phyloP scores from a whole-genome alignment of 2,888 invertebrate genomes.

The Timema podura region DNA sequence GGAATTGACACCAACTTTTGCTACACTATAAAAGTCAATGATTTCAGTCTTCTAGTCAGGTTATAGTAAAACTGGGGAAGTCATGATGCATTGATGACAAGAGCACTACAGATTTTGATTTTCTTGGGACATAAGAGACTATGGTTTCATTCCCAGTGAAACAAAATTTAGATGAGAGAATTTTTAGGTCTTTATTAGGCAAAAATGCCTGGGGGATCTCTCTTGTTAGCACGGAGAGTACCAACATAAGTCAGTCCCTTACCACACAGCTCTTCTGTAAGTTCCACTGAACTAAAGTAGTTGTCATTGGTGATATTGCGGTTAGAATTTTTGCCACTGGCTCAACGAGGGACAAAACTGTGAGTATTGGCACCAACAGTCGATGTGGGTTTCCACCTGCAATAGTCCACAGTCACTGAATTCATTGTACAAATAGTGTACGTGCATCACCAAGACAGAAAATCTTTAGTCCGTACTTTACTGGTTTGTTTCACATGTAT shows the following conservation, averaged over 20 bases:
- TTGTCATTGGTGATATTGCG: not conserved
- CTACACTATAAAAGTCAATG: not conserved
- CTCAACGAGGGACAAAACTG: conserved; percentile 11
- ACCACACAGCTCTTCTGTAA: conserved; percentile 12
- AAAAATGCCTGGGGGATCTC: not conserved
- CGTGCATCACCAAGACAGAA: not conserved
- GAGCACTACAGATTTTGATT: not conserved
- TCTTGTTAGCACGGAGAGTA: conserved; percentile 13
- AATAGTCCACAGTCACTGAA: not conserved
- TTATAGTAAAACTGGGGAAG: not conserved
- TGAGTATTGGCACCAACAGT: not conserved
- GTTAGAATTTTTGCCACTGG: not conserved
- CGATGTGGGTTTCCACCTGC: not conserved
- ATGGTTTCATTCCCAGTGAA: not conserved
- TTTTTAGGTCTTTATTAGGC: not conserved
- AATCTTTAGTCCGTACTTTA: not conserved
- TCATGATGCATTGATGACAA: not conserved
- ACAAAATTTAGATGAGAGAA: not conserved
- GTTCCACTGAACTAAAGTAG: conserved; percentile 13
- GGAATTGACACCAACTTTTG: not conserved
- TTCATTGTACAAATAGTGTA: conserved; percentile 4
- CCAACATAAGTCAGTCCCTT: conserved; percentile 11
- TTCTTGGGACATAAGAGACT: conserved; percentile 2
- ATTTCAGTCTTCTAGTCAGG: not conserved
- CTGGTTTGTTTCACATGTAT: conserved; percentile 7